Conservation (phyloP, 1,140 invertebrate species). For the Drosophila neocordata region DNA sequence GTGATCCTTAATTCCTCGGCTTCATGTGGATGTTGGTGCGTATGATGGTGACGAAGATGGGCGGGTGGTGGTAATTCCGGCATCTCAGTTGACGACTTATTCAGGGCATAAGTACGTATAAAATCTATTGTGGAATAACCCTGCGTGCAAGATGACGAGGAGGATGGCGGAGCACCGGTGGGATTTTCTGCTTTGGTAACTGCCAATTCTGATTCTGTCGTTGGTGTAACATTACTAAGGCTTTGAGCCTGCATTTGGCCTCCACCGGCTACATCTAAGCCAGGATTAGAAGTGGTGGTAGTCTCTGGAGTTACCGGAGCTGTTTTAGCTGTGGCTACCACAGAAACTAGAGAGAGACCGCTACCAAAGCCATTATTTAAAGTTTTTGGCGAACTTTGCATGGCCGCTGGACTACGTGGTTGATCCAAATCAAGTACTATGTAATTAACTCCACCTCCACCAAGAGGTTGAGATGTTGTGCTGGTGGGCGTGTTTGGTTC, state of each 20-base stretch:
- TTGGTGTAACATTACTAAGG: slow-evolving; percentile 40
- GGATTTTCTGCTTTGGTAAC: slow-evolving; percentile 21
- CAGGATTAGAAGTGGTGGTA: background rate
- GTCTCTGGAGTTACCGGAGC: slow-evolving; percentile 51
- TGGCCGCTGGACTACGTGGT: slow-evolving; percentile 58
- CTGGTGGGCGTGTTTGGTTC: slow-evolving; percentile 53
- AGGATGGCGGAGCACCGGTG: background rate
- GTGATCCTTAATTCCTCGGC: slow-evolving; percentile 86
- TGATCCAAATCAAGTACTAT: slow-evolving; percentile 79
- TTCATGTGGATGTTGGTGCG: slow-evolving; percentile 61
- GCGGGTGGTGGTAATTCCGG: slow-evolving; percentile 84
- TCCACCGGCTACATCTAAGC: slow-evolving; percentile 21
- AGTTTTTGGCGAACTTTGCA: slow-evolving; percentile 59
- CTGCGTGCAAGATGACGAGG: slow-evolving; percentile 38
- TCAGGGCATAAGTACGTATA: slow-evolving; percentile 94
- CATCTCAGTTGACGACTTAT: slow-evolving; percentile 84
- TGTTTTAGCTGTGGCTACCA: slow-evolving; percentile 17
- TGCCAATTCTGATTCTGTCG: background rate
- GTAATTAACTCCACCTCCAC: slow-evolving; percentile 65
- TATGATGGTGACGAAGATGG: slow-evolving; percentile 70
- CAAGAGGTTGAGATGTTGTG: background rate
- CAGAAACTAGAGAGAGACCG: slow-evolving; percentile 73
- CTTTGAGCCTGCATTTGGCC: slow-evolving; percentile 39
- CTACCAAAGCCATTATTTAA: slow-evolving; percentile 66
- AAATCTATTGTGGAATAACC: slow-evolving; percentile 97